Evolutionary conservation across 92 coral and sea anemone genomes (phyloP), one percentile per base, ranked within the genome.

Genomic region (Desmophyllum pertusum): DNA sequence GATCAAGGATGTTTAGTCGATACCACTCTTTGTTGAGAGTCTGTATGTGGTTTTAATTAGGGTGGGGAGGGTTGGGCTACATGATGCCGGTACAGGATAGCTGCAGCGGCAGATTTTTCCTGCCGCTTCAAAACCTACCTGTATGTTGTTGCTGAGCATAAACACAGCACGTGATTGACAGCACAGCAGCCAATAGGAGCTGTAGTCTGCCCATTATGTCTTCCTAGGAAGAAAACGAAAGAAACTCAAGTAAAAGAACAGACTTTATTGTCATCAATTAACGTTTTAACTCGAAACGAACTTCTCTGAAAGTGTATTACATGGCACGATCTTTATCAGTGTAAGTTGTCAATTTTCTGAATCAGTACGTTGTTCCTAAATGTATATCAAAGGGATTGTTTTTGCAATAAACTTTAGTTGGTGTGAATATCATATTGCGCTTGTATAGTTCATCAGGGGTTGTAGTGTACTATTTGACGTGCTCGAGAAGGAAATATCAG

Each of bases 111-210:
- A 67, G 25, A 37, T 1, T 15, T 67, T 76, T 11, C 36, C 71
- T 15, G 40, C 10, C 25, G 7, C 30, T n/a, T 42, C 6, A 27
- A 6, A 13, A n/a, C 70, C 33, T 14, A 82, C 86, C 86, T 53
- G 86, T 82, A 70, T 71, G 86, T 72, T 72, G 86, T 73, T 82
- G 77, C 5, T 57, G 70, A 35, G 86, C 86, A 41, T 55, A 55
- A 18, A 30, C 86, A 35, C 62, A 40, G 86, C 37, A 52, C 33
- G 71, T 72, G 79, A 82, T 39, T 72, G 86, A 82, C 86, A 82
- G 86, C 78, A 82, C 41, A 61, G 70, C 79, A 73, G 69, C 86
- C 79, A 82, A 72, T 40, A 72, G 50, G 61, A 82, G 86, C 79
- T 82, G 86, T 40, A 43, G 71, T 82, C 78, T 43, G 79, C 55